These are phyloP conservation scores for Lamellibrachia columna DNA, from an alignment of 2,888 invertebrate species.

Conservation along the genomic window DNA sequence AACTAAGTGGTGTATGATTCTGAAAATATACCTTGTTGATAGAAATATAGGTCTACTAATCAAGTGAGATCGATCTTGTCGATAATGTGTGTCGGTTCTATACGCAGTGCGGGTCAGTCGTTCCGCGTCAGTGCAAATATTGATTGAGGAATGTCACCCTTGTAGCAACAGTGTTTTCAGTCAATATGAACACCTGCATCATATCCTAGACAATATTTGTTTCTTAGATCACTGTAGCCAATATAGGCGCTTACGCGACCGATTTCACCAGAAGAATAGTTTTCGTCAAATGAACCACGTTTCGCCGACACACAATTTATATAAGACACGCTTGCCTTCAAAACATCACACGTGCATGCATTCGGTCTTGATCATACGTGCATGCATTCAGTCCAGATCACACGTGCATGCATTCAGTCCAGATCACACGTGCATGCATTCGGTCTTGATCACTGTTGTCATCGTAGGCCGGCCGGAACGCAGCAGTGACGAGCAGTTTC, in stretches of 20 bases:
- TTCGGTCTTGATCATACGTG: too few relatives aligned
- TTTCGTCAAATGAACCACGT: background rate
- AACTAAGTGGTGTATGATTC: background rate
- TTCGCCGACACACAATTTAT: too few relatives aligned
- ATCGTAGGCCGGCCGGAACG: too few relatives aligned
- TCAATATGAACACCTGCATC: background rate
- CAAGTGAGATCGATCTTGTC: background rate
- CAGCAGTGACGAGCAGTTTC: too few relatives aligned
- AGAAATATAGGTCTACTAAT: background rate
- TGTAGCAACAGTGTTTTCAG: background rate
- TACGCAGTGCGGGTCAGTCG: background rate
- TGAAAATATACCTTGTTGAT: background rate
- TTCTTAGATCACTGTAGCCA: background rate
- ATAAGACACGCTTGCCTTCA: too few relatives aligned
- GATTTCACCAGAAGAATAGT: background rate
- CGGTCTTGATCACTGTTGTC: too few relatives aligned
- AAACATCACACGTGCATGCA: too few relatives aligned
- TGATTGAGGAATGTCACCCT: background rate
- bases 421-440: too few relatives aligned
- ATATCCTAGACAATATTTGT: background rate
- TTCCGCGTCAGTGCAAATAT: background rate
- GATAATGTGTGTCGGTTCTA: background rate
- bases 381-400: too few relatives aligned
- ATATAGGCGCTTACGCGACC: background rate
- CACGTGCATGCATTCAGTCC: too few relatives aligned